Conservation (phyloP, 2,797 vertebrate genomes). For the Lophotriccus pileatus region DNA sequence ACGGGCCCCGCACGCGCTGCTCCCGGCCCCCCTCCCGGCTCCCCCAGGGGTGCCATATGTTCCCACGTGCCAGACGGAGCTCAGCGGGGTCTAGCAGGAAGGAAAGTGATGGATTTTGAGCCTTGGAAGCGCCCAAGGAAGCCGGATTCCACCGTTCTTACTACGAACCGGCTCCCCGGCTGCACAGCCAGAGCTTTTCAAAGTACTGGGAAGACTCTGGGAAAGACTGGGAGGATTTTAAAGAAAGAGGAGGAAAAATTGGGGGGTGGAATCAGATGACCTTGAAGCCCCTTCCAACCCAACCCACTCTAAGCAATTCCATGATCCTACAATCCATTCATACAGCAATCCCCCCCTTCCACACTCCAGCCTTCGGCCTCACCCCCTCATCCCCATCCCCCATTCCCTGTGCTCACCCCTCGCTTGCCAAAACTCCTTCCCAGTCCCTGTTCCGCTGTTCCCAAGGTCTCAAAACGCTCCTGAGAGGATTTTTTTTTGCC, state of each 20-base stretch:
- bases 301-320: neutral
- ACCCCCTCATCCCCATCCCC: neutral
- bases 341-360: neutral
- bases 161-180: neutral
- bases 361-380: neutral
- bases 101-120: rapidly evolving
- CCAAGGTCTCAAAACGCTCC: neutral
- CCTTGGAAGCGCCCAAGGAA: neutral
- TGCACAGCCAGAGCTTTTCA: neutral
- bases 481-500: neutral
- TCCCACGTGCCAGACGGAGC: neutral
- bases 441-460: neutral
- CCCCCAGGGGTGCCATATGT: neutral
- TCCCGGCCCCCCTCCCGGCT: neutral
- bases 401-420: neutral
- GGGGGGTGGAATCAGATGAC: neutral
- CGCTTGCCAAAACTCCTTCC: neutral
- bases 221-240: rapidly evolving
- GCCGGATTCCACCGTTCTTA: neutral
- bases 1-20: neutral
- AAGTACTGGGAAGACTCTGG: neutral
- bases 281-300: neutral
- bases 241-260: neutral
- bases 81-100: neutral
- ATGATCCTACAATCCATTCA: rapidly evolving